These are phyloP conservation scores for Uropetala carovei DNA, from an alignment of 2,888 invertebrate genomes.

Conservation along the genomic window DNA sequence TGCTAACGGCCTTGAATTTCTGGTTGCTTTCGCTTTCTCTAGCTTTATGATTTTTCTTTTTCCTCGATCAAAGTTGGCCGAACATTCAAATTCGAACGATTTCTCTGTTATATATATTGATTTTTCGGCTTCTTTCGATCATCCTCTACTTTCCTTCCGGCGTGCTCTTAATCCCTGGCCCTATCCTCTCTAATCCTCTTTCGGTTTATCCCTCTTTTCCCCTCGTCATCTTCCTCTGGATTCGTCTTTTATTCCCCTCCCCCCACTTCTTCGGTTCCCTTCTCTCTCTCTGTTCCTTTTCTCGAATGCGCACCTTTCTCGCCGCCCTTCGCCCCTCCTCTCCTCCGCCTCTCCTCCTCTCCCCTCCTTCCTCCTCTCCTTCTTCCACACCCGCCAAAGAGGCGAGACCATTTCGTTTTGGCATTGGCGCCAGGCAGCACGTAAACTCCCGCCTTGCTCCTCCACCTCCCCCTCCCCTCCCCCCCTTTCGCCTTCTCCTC, in stretches of 20 bases:
- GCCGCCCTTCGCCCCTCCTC: not conserved
- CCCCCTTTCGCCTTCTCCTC: not conserved
- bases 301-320: not conserved
- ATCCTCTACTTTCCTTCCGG: no score
- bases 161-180: no score
- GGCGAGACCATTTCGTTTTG: slow-evolving; percentile 27
- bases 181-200: not conserved
- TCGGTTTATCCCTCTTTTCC: not conserved
- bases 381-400: not conserved
- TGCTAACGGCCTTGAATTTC: no score
- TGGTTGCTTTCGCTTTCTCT: no score
- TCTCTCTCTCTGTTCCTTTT: not conserved
- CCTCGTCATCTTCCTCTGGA: not conserved
- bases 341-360: not conserved
- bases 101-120: no score
- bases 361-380: not conserved
- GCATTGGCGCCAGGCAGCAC: slow-evolving; percentile 18
- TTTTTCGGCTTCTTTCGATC: no score
- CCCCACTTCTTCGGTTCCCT: not conserved
- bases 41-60: no score
- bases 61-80: no score
- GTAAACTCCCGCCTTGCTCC: not conserved
- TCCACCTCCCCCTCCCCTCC: not conserved
- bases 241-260: not conserved
- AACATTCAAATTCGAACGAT: no score